Evolutionary conservation across 2,113 vertebrate genomes (phyloP).

Genomic region (Dasyprocta punctata): DNA sequence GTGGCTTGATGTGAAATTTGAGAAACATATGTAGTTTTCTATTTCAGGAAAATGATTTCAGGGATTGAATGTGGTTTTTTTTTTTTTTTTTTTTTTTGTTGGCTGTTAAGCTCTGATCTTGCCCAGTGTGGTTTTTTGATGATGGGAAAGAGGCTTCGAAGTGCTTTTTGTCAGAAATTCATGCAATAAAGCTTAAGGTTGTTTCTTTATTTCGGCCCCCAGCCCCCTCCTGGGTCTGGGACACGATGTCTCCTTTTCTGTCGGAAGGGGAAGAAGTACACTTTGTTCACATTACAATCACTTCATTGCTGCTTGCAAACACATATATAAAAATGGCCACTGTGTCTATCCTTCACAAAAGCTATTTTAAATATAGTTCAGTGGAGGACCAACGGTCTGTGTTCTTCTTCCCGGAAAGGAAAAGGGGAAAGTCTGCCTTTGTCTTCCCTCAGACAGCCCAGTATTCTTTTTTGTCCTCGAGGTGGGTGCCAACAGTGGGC

Average conservation of each 20-base stretch:
- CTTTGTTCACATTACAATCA: constrained; percentile 66
- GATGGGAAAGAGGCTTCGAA: constrained; percentile 81
- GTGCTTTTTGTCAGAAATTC: constrained; percentile 75
- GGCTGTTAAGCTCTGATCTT: constrained; percentile 88
- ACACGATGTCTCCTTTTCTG: constrained; percentile 57
- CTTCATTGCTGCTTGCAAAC: constrained; percentile 15
- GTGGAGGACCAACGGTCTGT: constrained; percentile 57
- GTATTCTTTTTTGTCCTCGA: constrained; percentile 50
- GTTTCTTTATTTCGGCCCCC: constrained; percentile 36
- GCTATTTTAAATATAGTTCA: constrained; percentile 72
- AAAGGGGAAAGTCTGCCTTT: constrained; percentile 68
- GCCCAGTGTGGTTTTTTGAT: constrained; percentile 86
- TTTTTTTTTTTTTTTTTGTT: constrained; percentile 77
- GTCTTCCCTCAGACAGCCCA: constrained; percentile 73
- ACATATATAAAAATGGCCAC: constrained; percentile 63
- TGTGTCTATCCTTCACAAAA: constrained; percentile 68
- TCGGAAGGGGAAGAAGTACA: constrained; percentile 69
- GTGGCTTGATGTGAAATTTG: constrained; percentile 91
- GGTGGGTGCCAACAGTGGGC: constrained; percentile 6
- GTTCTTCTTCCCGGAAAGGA: constrained; percentile 50
- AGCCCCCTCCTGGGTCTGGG: neutral
- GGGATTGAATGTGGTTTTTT: constrained; percentile 83
- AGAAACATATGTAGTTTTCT: constrained; percentile 91
- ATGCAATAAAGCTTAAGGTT: constrained; percentile 72
- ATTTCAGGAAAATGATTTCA: constrained; percentile 93